Evolutionary conservation across 2,888 invertebrate species (phyloP).

Genomic region (Eremobia ochroleuca): DNA sequence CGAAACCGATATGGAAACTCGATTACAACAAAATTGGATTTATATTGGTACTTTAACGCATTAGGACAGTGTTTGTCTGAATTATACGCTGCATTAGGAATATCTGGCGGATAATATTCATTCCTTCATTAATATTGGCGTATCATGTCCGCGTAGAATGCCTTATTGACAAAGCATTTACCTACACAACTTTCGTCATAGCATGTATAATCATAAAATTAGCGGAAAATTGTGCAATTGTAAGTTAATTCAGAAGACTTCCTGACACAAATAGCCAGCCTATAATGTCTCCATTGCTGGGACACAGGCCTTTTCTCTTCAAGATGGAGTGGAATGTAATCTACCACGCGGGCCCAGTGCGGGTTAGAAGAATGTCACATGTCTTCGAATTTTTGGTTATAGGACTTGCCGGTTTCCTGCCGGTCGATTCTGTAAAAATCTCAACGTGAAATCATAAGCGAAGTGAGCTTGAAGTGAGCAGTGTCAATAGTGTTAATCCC

Average conservation of each 20-base stretch:
- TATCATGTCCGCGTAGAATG: neutral
- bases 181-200: neutral
- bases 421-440: no score
- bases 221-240: conserved; percentile 12
- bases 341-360: no score
- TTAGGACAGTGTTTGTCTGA: conserved; percentile 32
- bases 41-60: conserved; percentile 48
- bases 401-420: no score
- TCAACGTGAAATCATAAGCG: no score
- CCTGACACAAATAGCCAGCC: no score
- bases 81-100: conserved; percentile 32
- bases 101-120: conserved; percentile 16
- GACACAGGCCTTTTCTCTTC: no score
- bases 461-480: no score
- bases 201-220: neutral
- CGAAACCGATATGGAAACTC: conserved; percentile 60
- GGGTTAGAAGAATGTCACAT: no score
- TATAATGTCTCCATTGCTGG: no score
- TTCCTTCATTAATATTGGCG: conserved; percentile 12
- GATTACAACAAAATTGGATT: conserved; percentile 58
- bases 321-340: no score
- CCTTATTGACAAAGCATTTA: conserved; percentile 19
- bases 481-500: no score
- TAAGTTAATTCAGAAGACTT: neutral
- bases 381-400: no score